Evolutionary conservation across 2,113 vertebrate genomes (phyloP).

Genomic region (Oplegnathus fasciatus): DNA sequence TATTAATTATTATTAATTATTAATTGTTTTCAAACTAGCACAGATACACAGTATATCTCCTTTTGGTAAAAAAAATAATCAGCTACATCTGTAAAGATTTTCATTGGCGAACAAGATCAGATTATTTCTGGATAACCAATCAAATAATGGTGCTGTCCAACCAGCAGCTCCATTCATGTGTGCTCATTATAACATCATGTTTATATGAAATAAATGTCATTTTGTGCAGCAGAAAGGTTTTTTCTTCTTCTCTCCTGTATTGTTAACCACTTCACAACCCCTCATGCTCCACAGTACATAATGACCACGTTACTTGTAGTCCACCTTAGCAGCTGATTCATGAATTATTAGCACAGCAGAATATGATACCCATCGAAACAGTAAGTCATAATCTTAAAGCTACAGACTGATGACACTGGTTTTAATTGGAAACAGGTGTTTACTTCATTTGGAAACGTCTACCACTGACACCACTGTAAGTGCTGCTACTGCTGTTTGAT

Average conservation of each 20-base stretch:
- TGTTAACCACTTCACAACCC: neutral
- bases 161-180: neutral
- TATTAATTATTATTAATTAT: no score
- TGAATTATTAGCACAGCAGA: slow-evolving; percentile 21
- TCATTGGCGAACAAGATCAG: neutral
- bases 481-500: neutral
- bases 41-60: neutral
- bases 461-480: neutral
- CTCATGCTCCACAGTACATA: neutral
- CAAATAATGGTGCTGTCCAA: neutral
- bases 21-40: neutral
- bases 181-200: no score
- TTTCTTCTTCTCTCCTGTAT: neutral
- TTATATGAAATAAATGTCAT: neutral
- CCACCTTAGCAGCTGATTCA: neutral
- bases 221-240: no score
- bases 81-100: neutral
- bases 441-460: neutral
- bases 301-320: neutral
- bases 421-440: neutral
- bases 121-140: neutral
- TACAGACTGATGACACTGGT: neutral
- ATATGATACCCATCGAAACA: slow-evolving; percentile 6
- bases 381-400: slow-evolving; percentile 1
- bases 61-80: neutral